A percentile compares a stretch with the other conserved stretches of the same genome.
Evolutionary conservation across 2,888 invertebrate species (phyloP).

Genomic region (Nemurella pictetii): DNA sequence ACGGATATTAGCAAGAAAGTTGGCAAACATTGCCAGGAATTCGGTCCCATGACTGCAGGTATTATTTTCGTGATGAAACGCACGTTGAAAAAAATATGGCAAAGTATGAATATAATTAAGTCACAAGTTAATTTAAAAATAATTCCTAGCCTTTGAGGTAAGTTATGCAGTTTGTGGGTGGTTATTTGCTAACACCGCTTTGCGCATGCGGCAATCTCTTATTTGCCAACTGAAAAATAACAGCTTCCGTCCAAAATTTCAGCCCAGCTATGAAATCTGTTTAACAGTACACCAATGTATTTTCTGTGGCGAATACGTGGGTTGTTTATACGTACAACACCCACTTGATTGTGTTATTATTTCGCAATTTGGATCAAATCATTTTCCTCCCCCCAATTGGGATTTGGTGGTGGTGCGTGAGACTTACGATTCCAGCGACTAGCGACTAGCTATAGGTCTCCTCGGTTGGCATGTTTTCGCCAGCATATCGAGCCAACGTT

Average conservation of each 20-base stretch:
- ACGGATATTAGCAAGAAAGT: neutral
- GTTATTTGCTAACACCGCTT: neutral
- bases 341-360: neutral
- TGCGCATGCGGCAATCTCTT: neutral
- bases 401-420: neutral
- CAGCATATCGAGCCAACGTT: neutral
- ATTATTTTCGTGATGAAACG: conserved; percentile 6
- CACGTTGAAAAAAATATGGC: conserved; percentile 17
- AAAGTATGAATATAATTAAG: neutral
- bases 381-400: neutral
- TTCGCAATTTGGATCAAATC: neutral
- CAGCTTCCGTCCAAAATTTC: neutral
- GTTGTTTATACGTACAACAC: neutral
- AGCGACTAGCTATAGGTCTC: neutral
- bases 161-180: neutral
- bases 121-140: neutral
- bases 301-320: neutral
- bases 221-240: neutral
- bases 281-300: neutral
- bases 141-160: neutral
- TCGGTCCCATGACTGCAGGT: conserved; percentile 25
- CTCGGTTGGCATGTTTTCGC: neutral
- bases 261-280: neutral
- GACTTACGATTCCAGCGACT: neutral
- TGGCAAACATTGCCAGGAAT: conserved; percentile 9